Evolutionary conservation across 2,113 vertebrate species (phyloP).

Genomic region (Geococcyx californianus): DNA sequence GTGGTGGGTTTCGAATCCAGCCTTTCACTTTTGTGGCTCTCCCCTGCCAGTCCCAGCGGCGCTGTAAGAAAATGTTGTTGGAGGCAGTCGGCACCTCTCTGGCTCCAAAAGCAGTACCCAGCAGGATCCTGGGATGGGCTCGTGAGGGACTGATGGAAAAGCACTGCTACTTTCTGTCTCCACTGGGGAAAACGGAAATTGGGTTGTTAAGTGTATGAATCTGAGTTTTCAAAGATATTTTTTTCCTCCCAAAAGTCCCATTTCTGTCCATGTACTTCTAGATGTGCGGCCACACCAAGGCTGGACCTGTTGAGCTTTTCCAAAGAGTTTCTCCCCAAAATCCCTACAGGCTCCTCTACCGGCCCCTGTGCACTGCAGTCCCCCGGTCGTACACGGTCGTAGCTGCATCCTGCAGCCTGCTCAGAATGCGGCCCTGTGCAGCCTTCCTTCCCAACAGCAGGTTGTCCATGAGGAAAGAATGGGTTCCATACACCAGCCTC

Average conservation of each 20-base stretch:
- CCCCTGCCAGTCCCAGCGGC: rapidly evolving
- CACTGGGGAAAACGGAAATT: rapidly evolving
- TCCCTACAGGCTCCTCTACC: rapidly evolving
- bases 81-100: not conserved
- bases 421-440: not conserved
- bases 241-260: not conserved
- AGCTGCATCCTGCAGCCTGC: not conserved
- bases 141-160: not conserved
- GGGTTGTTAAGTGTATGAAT: rapidly evolving
- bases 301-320: not conserved
- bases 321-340: not conserved
- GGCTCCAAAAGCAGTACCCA: not conserved
- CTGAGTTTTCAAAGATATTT: not conserved
- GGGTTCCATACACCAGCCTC: not conserved
- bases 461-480: rapidly evolving
- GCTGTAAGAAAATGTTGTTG: not conserved
- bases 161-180: rapidly evolving
- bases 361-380: rapidly evolving
- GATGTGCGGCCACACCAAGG: rapidly evolving
- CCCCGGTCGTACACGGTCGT: rapidly evolving
- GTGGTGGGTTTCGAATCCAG: not conserved
- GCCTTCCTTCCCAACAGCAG: not conserved
- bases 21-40: not conserved
- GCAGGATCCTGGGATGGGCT: not conserved
- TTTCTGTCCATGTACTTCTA: rapidly evolving